Conservation (phyloP, 2,888 invertebrate species). For the Blomia tropicalis region DNA sequence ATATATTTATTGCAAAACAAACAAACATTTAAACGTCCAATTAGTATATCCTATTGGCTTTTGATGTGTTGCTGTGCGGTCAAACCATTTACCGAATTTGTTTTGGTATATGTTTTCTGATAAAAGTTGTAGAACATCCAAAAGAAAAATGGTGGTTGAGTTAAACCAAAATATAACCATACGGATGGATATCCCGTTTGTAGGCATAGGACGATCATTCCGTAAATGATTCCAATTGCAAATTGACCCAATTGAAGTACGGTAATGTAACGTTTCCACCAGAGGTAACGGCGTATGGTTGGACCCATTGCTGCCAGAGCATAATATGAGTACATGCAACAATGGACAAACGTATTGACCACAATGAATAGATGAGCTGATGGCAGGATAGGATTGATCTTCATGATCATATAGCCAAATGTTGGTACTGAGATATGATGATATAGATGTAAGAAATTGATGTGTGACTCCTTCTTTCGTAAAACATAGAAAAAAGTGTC, state of each 20-base stretch:
- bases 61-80: too few relatives aligned
- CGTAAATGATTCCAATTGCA: slow-evolving; percentile 10
- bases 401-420: slow-evolving; percentile 9
- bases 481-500: slow-evolving; percentile 12
- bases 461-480: not conserved
- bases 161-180: slow-evolving; percentile 5
- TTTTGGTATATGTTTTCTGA: slow-evolving; percentile 3
- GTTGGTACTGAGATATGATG: slow-evolving; percentile 15
- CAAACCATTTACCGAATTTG: too few relatives aligned
- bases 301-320: slow-evolving; percentile 4
- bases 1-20: too few relatives aligned
- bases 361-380: slow-evolving; percentile 10
- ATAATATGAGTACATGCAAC: slow-evolving; percentile 11
- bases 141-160: slow-evolving; percentile 15
- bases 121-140: slow-evolving; percentile 13
- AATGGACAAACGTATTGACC: slow-evolving; percentile 13
- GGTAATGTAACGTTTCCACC: slow-evolving; percentile 16
- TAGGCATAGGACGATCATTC: not conserved
- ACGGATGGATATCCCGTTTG: slow-evolving; percentile 5
- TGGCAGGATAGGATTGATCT: slow-evolving; percentile 13
- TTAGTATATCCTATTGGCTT: not conserved
- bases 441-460: slow-evolving; percentile 14
- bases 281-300: slow-evolving; percentile 3
- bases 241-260: slow-evolving; percentile 14
- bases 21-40: too few relatives aligned